Conservation (phyloP, 2,797 vertebrate species). For the Syngnathus rostellatus region DNA sequence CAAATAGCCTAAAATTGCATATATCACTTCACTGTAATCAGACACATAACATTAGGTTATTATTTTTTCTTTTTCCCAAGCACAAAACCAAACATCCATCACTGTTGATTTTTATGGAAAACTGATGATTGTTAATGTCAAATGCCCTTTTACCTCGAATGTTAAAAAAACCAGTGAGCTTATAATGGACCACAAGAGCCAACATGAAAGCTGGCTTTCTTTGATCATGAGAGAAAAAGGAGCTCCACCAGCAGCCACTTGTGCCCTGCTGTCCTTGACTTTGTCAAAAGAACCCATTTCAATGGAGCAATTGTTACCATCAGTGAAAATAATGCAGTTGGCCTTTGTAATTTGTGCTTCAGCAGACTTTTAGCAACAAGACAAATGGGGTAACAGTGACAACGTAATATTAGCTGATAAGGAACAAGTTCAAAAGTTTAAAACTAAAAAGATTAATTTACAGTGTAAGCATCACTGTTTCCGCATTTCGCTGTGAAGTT, state of each 20-base stretch:
- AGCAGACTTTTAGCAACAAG: constrained; percentile 16
- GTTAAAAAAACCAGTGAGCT: constrained; percentile 28
- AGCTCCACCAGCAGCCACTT: constrained; percentile 26
- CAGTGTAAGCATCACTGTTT: constrained; percentile 11
- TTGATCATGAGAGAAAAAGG: constrained; percentile 48
- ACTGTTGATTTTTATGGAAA: constrained; percentile 3
- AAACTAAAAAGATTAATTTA: constrained; percentile 17
- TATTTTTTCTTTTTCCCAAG: not conserved
- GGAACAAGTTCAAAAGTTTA: constrained; percentile 14
- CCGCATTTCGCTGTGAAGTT: constrained; percentile 1
- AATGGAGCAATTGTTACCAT: constrained; percentile 49
- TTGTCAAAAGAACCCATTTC: constrained; percentile 48
- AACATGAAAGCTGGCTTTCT: constrained; percentile 45
- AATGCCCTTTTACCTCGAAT: constrained; percentile 35
- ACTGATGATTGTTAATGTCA: constrained; percentile 9
- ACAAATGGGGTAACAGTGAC: constrained; percentile 22
- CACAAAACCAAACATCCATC: not conserved
- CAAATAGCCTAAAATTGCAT: not conserved
- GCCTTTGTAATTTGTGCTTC: not conserved
- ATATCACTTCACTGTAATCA: not conserved
- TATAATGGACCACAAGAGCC: constrained; percentile 41
- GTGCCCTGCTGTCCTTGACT: constrained; percentile 45
- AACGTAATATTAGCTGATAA: constrained; percentile 2
- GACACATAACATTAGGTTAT: not conserved
- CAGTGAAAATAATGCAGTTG: constrained; percentile 35